Percentiles rank a stretch among this genome's conserved stretches.
phyloP scores from a whole-genome alignment of 2,888 invertebrate genomes.

The Acleris holmiana region DNA sequence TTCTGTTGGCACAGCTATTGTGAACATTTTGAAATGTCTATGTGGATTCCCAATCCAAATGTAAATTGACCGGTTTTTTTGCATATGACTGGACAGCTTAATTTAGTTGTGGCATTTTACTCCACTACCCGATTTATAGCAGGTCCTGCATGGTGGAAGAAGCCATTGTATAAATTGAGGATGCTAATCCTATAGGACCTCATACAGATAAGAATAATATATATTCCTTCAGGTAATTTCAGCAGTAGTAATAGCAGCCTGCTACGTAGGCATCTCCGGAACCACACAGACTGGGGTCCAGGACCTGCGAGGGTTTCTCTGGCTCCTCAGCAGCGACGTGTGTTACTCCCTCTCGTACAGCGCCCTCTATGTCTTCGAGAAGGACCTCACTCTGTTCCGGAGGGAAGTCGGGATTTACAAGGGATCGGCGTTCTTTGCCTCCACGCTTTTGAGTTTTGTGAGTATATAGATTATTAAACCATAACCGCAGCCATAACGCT shows the following conservation, averaged over 20 bases:
- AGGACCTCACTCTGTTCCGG: conserved; percentile 69
- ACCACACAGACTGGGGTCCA: conserved; percentile 77
- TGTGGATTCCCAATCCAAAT: too few species aligned
- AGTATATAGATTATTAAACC: conserved; percentile 44
- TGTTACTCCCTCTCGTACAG: conserved; percentile 75
- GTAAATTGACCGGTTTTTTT: too few species aligned
- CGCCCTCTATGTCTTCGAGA: conserved; percentile 71
- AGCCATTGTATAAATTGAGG: too few species aligned
- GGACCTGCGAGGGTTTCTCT: conserved; percentile 75
- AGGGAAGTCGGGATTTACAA: conserved; percentile 74
- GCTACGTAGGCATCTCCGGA: conserved; percentile 71
- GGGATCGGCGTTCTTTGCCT: conserved; percentile 71
- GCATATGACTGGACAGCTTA: too few species aligned
- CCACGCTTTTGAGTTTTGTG: conserved; percentile 66
- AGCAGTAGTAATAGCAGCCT: conserved; percentile 66
- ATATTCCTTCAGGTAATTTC: conserved; percentile 60
- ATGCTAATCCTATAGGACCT: too few species aligned
- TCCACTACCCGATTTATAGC: too few species aligned
- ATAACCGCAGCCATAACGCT: too few species aligned
- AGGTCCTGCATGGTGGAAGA: too few species aligned
- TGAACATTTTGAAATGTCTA: too few species aligned
- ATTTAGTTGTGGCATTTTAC: too few species aligned
- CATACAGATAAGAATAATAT: too few species aligned
- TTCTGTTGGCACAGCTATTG: too few species aligned
- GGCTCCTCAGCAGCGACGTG: conserved; percentile 79